A percentile compares a stretch with the other conserved stretches of the same genome.
These are phyloP conservation scores for Calliphora vomitoria DNA, from an alignment of 2,888 invertebrate genomes.

Conservation along the genomic window DNA sequence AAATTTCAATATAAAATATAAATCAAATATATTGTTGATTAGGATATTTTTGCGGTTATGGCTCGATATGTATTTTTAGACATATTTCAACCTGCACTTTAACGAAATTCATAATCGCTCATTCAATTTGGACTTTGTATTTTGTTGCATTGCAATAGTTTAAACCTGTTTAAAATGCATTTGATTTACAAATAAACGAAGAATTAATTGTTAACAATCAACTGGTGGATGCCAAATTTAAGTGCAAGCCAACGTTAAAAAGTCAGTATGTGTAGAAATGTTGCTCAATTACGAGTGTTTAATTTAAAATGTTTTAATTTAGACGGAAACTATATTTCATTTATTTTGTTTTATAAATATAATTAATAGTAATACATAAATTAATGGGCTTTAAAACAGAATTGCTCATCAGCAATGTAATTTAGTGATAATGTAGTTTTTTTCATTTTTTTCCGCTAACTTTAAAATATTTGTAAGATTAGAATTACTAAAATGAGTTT, in stretches of 20 bases:
- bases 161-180: slow-evolving; percentile 26
- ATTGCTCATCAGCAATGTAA: too few species aligned
- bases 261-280: background rate
- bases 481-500: too few species aligned
- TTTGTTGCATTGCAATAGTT: slow-evolving; percentile 7
- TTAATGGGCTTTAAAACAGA: too few species aligned
- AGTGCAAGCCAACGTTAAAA: background rate
- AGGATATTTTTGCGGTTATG: background rate
- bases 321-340: background rate
- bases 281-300: background rate
- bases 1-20: too few species aligned
- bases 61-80: background rate
- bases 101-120: slow-evolving; percentile 9
- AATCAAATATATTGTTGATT: too few species aligned
- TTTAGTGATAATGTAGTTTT: too few species aligned
- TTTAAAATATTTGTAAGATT: too few species aligned
- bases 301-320: background rate
- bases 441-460: too few species aligned
- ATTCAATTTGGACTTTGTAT: slow-evolving; percentile 19
- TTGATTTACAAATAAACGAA: slow-evolving; percentile 26
- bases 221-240: too few species aligned
- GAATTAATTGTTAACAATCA: slow-evolving; percentile 20
- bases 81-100: background rate
- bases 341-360: too few species aligned
- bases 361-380: too few species aligned